A percentile compares a stretch with the other conserved stretches of the same genome.
Conservation (phyloP, 2,888 invertebrate genomes). For the Prosapia bicincta region DNA sequence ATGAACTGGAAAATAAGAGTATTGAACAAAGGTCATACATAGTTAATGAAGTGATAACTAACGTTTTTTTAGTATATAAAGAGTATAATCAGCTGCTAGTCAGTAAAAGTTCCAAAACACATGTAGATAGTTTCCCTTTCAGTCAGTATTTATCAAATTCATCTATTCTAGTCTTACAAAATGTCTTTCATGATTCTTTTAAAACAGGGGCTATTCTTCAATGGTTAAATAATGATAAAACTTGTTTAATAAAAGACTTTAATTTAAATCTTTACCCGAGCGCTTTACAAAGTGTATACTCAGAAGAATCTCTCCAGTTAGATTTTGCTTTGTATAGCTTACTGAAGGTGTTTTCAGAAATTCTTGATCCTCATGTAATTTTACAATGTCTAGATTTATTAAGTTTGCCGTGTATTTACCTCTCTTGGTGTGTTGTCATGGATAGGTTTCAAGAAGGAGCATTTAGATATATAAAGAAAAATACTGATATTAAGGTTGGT, state of each 20-base stretch:
- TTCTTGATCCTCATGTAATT: conserved; percentile 39
- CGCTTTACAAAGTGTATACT: conserved; percentile 33
- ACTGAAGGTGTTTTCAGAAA: conserved; percentile 43
- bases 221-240: conserved; percentile 33
- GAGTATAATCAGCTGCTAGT: conserved; percentile 12
- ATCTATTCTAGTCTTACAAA: conserved; percentile 34
- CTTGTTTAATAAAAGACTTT: conserved; percentile 7
- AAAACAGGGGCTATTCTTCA: conserved; percentile 32
- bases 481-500: conserved; percentile 42
- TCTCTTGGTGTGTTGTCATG: conserved; percentile 40
- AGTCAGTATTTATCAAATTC: conserved; percentile 37
- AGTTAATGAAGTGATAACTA: conserved; percentile 6
- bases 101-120: conserved; percentile 16
- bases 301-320: conserved; percentile 38
- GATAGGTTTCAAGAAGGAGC: conserved; percentile 40
- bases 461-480: conserved; percentile 39
- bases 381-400: conserved; percentile 37
- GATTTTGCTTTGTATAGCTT: conserved; percentile 46
- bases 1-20: conserved; percentile 19
- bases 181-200: conserved; percentile 36
- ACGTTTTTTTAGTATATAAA: conserved; percentile 5
- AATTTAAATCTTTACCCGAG: conserved; percentile 32
- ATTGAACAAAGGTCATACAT: neutral
- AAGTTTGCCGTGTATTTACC: conserved; percentile 39
- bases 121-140: conserved; percentile 38